A percentile compares a stretch with the other conserved stretches of the same genome.
Evolutionary conservation across 2,113 vertebrate genomes (phyloP).

Genomic region (Himantopus leucocephalus): DNA sequence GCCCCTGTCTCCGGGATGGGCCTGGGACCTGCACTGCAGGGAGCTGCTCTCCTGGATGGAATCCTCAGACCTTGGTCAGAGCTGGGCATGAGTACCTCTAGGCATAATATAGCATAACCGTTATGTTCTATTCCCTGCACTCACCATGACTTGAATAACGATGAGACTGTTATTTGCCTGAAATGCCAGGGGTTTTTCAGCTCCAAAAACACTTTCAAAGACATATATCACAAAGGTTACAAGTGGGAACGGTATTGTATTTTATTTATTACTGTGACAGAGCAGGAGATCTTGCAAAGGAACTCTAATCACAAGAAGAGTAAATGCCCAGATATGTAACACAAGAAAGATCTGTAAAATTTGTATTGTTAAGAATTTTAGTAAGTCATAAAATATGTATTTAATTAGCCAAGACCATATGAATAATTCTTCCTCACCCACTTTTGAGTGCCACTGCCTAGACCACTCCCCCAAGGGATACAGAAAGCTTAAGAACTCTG

Average conservation of each 20-base stretch:
- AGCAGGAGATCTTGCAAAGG: neutral
- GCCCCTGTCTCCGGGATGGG: neutral
- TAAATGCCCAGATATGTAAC: neutral
- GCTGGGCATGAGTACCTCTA: neutral
- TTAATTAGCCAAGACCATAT: neutral
- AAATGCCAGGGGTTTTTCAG: neutral
- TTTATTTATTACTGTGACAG: neutral
- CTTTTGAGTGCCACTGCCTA: neutral
- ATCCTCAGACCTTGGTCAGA: no score
- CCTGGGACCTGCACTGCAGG: neutral
- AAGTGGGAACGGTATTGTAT: neutral
- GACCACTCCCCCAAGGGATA: neutral
- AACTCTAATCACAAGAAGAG: neutral
- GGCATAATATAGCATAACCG: rapidly evolving
- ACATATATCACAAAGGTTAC: neutral
- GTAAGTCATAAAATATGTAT: neutral
- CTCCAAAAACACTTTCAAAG: neutral
- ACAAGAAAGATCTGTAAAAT: neutral
- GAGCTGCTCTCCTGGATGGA: neutral
- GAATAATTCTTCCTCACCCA: neutral
- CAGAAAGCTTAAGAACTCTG: neutral
- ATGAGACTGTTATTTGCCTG: neutral
- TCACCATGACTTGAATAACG: rapidly evolving
- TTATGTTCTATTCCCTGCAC: neutral
- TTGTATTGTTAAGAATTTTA: neutral